Percentiles rank a stretch among this genome's conserved stretches.
These are phyloP conservation scores for Calephelis perditalis DNA, from an alignment of 2,888 invertebrate species.

Conservation along the genomic window DNA sequence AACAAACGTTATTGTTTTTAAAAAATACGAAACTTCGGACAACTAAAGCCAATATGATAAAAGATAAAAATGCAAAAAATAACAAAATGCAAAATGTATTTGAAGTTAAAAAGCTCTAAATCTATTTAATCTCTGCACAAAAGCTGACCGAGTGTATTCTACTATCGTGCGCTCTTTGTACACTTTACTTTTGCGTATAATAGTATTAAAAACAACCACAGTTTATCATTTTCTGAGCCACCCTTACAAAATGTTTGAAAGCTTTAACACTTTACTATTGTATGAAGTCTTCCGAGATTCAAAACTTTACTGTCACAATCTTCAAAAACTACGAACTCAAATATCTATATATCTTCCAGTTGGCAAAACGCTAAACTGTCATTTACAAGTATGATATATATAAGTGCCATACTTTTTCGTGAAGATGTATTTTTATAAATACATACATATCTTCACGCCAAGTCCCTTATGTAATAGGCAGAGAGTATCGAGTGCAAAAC, in stretches of 20 bases:
- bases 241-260: not conserved
- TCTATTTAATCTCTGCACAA: conserved; percentile 16
- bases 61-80: not conserved
- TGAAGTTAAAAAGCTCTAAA: conserved; percentile 14
- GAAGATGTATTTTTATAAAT: no score
- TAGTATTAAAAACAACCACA: conserved; percentile 6
- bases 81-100: not conserved
- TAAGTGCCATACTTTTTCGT: no score
- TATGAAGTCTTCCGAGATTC: not conserved
- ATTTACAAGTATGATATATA: no score
- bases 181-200: conserved; percentile 14
- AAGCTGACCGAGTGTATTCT: conserved; percentile 12
- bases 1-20: no score
- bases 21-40: no score
- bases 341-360: no score
- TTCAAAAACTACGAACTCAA: no score
- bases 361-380: no score
- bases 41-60: not conserved
- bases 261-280: not conserved
- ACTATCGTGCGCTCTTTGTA: conserved; percentile 15
- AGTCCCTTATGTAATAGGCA: no score
- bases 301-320: not conserved
- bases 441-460: no score
- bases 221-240: conserved; percentile 4
- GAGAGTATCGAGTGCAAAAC: no score